Conservation (phyloP, 2,797 vertebrate species). For the Myotis pilosus region DNA sequence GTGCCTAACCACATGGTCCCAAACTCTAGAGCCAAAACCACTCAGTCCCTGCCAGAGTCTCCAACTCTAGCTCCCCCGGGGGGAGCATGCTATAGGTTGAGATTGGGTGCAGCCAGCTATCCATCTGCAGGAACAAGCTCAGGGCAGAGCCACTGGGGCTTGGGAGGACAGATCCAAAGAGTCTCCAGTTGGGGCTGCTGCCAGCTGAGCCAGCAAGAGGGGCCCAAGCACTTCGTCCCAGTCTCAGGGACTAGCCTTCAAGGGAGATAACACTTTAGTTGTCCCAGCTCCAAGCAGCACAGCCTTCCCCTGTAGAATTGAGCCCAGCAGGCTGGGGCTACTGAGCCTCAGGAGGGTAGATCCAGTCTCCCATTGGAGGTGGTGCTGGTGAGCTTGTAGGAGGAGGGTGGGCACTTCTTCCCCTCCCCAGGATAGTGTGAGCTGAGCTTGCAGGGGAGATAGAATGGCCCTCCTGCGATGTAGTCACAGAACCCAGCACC, state of each 20-base stretch:
- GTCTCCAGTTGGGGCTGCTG: background rate
- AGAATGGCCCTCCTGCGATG: background rate
- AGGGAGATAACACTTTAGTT: background rate
- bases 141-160: background rate
- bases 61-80: background rate
- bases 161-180: background rate
- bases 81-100: background rate
- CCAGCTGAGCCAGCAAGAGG: background rate
- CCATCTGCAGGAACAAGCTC: background rate
- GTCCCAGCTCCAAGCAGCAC: background rate
- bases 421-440: background rate
- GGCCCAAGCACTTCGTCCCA: background rate
- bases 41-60: background rate
- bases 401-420: background rate
- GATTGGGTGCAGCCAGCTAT: background rate
- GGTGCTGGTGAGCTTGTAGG: background rate
- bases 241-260: background rate
- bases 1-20: background rate
- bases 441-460: background rate
- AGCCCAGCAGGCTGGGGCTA: background rate
- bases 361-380: background rate
- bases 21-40: background rate
- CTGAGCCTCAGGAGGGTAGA: background rate
- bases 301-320: background rate
- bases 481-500: background rate